phyloP scores from a whole-genome alignment of 2,888 invertebrate genomes.

The Xestia xanthographa region DNA sequence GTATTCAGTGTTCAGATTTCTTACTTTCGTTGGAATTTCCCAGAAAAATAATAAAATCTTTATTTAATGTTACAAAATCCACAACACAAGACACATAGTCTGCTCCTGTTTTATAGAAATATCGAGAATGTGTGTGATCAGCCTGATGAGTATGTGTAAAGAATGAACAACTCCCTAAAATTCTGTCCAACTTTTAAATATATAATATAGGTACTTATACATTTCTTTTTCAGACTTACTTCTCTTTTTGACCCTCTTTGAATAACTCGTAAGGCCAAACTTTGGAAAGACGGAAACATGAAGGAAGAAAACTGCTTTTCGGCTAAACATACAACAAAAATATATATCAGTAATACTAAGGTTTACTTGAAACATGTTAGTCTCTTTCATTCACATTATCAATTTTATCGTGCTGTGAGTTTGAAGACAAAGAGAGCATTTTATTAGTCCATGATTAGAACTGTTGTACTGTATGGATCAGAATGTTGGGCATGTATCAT shows the following conservation, averaged over 20 bases:
- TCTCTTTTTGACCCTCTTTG: not conserved
- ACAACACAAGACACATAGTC: not conserved
- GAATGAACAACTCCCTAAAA: not conserved
- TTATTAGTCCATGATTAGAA: too few species aligned
- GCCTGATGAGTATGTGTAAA: not conserved
- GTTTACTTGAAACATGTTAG: too few species aligned
- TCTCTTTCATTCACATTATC: too few species aligned
- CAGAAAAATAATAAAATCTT: not conserved
- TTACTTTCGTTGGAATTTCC: not conserved
- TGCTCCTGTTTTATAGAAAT: not conserved
- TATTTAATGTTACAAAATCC: not conserved
- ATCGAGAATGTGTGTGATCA: not conserved
- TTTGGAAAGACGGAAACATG: conserved; percentile 4
- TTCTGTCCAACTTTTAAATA: not conserved
- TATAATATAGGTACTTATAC: not conserved
- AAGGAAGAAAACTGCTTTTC: conserved; percentile 11
- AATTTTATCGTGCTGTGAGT: too few species aligned
- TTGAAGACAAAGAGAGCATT: too few species aligned
- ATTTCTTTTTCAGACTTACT: not conserved
- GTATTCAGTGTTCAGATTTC: not conserved
- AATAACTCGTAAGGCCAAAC: not conserved
- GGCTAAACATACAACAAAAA: too few species aligned
- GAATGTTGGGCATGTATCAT: too few species aligned
- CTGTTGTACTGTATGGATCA: too few species aligned
- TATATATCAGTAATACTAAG: too few species aligned